Base-by-base conservation (phyloP, 2,797 vertebrate genomes). In the Sardinella longiceps region DNA sequence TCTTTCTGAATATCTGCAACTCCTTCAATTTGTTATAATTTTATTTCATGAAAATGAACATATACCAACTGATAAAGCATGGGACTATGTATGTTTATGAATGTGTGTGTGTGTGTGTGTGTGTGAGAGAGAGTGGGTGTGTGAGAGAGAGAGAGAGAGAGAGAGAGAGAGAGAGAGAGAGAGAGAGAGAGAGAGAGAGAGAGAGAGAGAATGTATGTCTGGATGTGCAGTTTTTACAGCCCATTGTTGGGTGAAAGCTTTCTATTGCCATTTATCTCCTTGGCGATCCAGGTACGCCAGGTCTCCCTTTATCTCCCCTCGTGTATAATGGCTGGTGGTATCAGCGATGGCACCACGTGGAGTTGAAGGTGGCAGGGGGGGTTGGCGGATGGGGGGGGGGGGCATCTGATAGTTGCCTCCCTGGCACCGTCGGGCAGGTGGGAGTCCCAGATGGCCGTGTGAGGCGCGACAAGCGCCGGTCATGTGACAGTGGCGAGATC, bases 401-500 rank as follows among this genome's bases (percentile, higher is more conserved):
- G 43, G 74, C 80, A 85, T 81, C 81, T 83, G 84, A 82, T 45
- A 6, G 80, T 46, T 30, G 63, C 45, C 74, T 58, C 23, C 45
- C 23, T 80, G 46, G 66, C 84, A n/a, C 58, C 43, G 60, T 1
- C 37, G 28, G 46, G 25, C 83, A 86, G 81, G 84, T 81, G 66
- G 48, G 50, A 60, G 53, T 77, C 86, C 84, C 89, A 89, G 90
- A 89, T 89, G 90, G 90, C 85, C 82, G 83, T 80, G 85, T 87
- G 80, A 84, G 87, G 85, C 81, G 84, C 87, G 85, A 83, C 84
- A 45, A 83, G 28, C 74, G 33, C 37, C 70, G 58, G 81, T 89
- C 88, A 89, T 86, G 84, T 89, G 88, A 85, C 81, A n/a, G 63
- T 50, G 82, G 81, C 90, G 85, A 92, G 93, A 93, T 85, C 89